Evolutionary conservation across 2,797 vertebrate species (phyloP).

Genomic region (Peromyscus attwateri): DNA sequence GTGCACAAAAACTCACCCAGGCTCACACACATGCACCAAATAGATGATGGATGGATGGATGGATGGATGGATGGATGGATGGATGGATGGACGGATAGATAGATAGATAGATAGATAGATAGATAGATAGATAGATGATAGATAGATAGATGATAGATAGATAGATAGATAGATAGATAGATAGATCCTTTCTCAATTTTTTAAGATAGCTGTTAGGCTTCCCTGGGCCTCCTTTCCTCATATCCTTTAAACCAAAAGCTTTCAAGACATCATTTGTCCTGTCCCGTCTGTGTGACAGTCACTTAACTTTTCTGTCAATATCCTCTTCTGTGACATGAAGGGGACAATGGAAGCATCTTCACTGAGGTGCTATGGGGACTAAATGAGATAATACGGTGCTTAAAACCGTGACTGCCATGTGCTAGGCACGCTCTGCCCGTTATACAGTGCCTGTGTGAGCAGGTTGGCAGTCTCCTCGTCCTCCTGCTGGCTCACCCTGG

Average conservation of each 20-base stretch:
- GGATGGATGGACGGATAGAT: too few relatives aligned
- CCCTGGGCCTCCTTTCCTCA: background rate
- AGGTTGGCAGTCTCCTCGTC: background rate
- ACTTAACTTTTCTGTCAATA: background rate
- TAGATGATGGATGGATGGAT: too few relatives aligned
- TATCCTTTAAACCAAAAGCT: background rate
- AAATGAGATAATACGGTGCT: background rate
- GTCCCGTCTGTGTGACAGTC: background rate
- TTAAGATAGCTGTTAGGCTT: background rate
- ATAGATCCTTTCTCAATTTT: background rate
- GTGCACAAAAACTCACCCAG: background rate
- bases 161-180: too few relatives aligned
- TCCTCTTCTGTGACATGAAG: background rate
- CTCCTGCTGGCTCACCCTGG: background rate
- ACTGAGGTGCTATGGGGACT: background rate
- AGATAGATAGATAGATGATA: too few relatives aligned
- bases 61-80: background rate
- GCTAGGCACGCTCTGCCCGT: background rate
- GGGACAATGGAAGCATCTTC: background rate
- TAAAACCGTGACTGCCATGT: background rate
- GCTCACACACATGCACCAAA: background rate
- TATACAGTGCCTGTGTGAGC: too few relatives aligned
- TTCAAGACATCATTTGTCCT: background rate
- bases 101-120: too few relatives aligned
- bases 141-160: too few relatives aligned